Conservation (phyloP, 2,113 vertebrate species). For the Centropus bengalensis region DNA sequence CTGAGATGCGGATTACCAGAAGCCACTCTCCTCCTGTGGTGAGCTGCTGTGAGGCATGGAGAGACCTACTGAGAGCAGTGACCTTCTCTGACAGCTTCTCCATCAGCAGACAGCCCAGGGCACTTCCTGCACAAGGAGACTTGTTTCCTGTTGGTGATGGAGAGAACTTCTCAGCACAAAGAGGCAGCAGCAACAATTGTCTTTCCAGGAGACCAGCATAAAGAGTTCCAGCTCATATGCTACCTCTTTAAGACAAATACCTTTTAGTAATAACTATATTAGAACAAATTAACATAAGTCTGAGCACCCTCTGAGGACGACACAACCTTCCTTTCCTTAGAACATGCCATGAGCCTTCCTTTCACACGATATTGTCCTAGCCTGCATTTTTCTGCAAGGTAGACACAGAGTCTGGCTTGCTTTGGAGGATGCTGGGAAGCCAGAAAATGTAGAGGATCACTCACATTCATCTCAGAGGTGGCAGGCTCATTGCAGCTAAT, state of each 20-base stretch:
- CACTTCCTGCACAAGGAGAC: neutral
- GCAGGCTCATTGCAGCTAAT: constrained; percentile 12
- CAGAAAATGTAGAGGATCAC: neutral
- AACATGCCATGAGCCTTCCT: neutral
- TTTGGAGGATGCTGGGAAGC: neutral
- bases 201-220: neutral
- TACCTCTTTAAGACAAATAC: neutral
- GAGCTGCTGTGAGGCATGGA: neutral
- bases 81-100: neutral
- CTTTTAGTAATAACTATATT: neutral
- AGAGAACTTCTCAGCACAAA: neutral
- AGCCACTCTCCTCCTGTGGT: neutral
- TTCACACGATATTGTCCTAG: constrained; percentile 7
- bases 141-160: fast-evolving
- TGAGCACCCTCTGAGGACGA: constrained; percentile 5
- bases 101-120: fast-evolving
- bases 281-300: constrained; percentile 1
- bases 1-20: neutral
- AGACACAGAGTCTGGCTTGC: neutral
- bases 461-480: neutral
- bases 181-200: neutral
- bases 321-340: neutral
- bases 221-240: neutral
- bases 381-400: constrained; percentile 4
- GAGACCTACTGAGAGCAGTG: neutral